Conservation (phyloP, 2,797 vertebrate species). For the Danio choprae region DNA sequence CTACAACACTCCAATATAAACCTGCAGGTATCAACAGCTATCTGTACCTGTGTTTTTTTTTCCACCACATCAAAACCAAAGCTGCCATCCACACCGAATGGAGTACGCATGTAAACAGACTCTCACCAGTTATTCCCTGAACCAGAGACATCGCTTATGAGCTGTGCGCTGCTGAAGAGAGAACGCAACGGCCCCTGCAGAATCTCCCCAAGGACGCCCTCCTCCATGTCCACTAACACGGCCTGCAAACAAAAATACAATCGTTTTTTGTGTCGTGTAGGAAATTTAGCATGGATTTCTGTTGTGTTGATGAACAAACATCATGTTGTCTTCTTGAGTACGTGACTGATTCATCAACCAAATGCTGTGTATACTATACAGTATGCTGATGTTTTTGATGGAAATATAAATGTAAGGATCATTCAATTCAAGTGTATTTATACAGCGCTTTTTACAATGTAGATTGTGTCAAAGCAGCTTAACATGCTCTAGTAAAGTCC, state of each 20-base stretch:
- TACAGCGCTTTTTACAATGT: no score
- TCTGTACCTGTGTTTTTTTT: no score
- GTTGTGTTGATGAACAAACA: background rate
- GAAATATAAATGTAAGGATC: no score
- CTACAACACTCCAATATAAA: no score
- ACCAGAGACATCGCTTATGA: conserved; percentile 96
- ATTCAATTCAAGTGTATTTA: no score
- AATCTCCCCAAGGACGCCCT: conserved; percentile 94
- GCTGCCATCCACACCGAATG: background rate
- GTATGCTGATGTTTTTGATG: no score
- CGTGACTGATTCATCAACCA: background rate
- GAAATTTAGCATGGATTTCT: background rate
- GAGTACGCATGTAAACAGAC: background rate
- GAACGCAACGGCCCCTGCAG: conserved; percentile 92
- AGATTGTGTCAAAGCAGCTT: no score
- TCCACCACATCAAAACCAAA: no score
- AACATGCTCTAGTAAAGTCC: no score
- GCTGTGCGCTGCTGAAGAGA: conserved; percentile 92
- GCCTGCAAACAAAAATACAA: conserved; percentile 76
- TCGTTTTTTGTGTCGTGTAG: background rate
- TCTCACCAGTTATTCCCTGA: conserved; percentile 99
- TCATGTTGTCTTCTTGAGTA: background rate
- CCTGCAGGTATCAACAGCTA: no score
- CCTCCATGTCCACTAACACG: conserved; percentile 97
- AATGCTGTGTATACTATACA: no score